Base-by-base conservation (phyloP, 2,797 vertebrate genomes). In the Carcharodon carcharias region DNA sequence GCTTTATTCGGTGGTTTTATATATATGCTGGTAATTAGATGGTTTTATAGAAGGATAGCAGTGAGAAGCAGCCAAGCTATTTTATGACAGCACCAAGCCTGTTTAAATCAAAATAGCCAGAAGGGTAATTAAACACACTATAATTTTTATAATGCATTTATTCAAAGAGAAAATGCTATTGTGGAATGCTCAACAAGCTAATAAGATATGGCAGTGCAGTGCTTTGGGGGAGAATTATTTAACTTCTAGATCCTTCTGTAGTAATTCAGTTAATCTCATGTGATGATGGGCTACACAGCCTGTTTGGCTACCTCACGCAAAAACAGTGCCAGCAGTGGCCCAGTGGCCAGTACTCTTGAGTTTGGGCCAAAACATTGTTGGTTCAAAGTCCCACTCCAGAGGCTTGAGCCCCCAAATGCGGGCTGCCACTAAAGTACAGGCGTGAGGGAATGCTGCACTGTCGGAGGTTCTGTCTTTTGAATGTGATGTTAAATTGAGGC, bases 81-180 rank as follows among this genome's bases (percentile, higher is more conserved):
- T 88, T 56, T 56, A 56, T 88, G 21, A 31, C 87, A 88, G 50
- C 26, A 56, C 87, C 87, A 88, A 54, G 85, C 45, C 85, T 50
- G 45, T 88, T 88, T 54, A 45, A 88, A 88, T 56, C 56, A 1
- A 88, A 88, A 56, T 23, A 88, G 31, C 18, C 87, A 88, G 87
- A 23, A 28, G 50, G 50, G 8, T 56, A 6, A 56, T 88, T 56
- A 88, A 88, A 88, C 87, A 88, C 50, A 77, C 54, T 88, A 23
- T 88, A 88, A 88, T 54, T 54, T 50, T 88, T 88, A 54, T 56
- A 88, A 56, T 88, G 56, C 26, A 88, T 88, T 88, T 88, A 88
- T 56, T 88, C 45, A 88, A 56, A 88, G 54, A 54, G 50, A 31
- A 88, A 88, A 88, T 56, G 87, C 54, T 56, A 56, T 88, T 56